Conservation (phyloP, 1,140 invertebrate species). For the Drosophila leontia region DNA sequence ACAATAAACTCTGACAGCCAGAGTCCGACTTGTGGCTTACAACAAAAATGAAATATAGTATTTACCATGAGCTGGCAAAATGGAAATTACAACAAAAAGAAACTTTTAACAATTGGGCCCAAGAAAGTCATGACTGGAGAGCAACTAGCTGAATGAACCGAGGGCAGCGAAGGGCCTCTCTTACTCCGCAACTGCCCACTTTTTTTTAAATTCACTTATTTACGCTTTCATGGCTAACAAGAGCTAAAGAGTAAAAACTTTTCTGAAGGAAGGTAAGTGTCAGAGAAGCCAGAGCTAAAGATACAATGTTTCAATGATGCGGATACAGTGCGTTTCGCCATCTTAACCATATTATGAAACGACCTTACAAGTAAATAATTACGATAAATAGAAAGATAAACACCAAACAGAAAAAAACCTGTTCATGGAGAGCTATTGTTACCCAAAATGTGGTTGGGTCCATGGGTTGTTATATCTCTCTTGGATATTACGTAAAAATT, state of each 20-base stretch:
- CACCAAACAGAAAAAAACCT: conserved; percentile 23
- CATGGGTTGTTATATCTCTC: neutral
- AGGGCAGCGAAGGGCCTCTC: conserved; percentile 11
- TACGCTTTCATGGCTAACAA: conserved; percentile 70
- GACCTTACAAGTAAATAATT: conserved; percentile 36
- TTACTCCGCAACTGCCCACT: conserved; percentile 1
- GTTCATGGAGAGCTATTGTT: conserved; percentile 21
- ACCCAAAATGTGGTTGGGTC: neutral
- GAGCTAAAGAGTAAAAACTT: conserved; percentile 24
- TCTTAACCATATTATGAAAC: conserved; percentile 24
- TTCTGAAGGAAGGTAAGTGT: conserved; percentile 31
- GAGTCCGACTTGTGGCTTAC: conserved; percentile 37
- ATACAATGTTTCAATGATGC: conserved; percentile 32
- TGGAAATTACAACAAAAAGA: conserved; percentile 45
- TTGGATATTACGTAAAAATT: no score
- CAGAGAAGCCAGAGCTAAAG: conserved; percentile 33
- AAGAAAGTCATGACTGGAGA: conserved; percentile 46
- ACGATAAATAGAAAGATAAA: conserved; percentile 47
- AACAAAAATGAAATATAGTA: conserved; percentile 4
- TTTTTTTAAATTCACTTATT: conserved; percentile 67
- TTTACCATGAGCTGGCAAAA: conserved; percentile 60
- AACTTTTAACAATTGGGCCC: conserved; percentile 51
- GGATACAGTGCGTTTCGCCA: conserved; percentile 38
- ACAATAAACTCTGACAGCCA: conserved; percentile 70
- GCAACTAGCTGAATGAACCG: conserved; percentile 22